These are phyloP conservation scores for Aphidoletes aphidimyza DNA, from an alignment of 2,888 invertebrate species.

Conservation along the genomic window DNA sequence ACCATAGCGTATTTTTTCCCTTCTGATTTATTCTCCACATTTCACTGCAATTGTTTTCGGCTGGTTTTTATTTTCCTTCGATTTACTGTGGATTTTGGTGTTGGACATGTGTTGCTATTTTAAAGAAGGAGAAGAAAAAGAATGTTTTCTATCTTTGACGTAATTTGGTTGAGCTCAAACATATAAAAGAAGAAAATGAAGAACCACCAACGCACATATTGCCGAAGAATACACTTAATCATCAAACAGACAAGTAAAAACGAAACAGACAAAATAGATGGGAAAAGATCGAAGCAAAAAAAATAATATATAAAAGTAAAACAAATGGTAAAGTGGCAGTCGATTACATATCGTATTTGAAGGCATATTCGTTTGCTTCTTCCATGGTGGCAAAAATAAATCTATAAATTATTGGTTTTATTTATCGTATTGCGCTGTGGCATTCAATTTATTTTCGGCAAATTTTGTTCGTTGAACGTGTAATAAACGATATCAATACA, in stretches of 20 bases:
- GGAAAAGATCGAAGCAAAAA: not conserved
- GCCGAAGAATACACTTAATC: not conserved
- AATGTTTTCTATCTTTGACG: no score
- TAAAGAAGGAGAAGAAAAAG: no score
- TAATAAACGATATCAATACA: not conserved
- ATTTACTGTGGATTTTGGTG: no score
- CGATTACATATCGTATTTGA: not conserved
- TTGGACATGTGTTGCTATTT: not conserved
- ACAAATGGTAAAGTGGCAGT: not conserved
- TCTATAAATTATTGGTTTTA: constrained; percentile 31
- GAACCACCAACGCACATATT: not conserved
- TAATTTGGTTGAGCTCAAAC: no score
- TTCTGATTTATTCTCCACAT: not conserved
- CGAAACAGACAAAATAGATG: not conserved
- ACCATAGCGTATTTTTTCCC: not conserved
- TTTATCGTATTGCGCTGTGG: constrained; percentile 6
- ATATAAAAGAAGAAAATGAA: no score
- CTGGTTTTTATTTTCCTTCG: not conserved
- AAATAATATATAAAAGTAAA: not conserved
- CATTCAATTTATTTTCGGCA: not conserved
- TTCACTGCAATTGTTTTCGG: not conserved
- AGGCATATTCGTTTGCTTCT: not conserved
- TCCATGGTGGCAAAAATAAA: not conserved
- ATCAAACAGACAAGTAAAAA: not conserved
- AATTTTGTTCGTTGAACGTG: not conserved